Conservation (phyloP, 2,888 invertebrate species). For the Teinopalpus imperialis region DNA sequence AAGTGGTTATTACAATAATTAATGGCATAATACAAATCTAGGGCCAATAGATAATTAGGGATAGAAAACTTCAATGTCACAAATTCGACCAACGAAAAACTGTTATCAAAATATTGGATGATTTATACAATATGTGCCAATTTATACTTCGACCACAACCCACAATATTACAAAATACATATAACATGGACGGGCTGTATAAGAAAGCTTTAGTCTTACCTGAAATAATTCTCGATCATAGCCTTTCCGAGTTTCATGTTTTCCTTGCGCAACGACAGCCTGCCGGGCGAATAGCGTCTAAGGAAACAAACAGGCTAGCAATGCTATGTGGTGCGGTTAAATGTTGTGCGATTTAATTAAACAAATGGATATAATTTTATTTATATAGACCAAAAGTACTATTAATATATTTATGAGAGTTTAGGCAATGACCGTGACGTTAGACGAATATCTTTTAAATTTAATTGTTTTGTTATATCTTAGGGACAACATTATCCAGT, state of each 20-base stretch:
- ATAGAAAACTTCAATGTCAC: too few relatives aligned
- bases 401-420: constrained; percentile 3
- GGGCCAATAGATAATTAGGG: too few relatives aligned
- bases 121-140: too few relatives aligned
- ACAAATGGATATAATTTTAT: constrained; percentile 16
- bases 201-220: constrained; percentile 77
- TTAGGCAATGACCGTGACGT: too few relatives aligned
- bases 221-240: constrained; percentile 90
- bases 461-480: too few relatives aligned
- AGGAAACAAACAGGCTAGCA: constrained; percentile 73
- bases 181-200: constrained; percentile 8
- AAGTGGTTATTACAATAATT: too few relatives aligned
- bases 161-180: neutral
- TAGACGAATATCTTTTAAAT: too few relatives aligned
- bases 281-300: constrained; percentile 93
- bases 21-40: too few relatives aligned
- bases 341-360: neutral
- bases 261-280: constrained; percentile 90
- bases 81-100: too few relatives aligned
- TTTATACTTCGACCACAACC: constrained; percentile 7
- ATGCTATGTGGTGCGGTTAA: constrained; percentile 40
- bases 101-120: too few relatives aligned
- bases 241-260: constrained; percentile 90
- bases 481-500: too few relatives aligned
- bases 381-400: neutral